Base-by-base conservation (phyloP, 2,797 vertebrate genomes). In the Ciconia nigra region DNA sequence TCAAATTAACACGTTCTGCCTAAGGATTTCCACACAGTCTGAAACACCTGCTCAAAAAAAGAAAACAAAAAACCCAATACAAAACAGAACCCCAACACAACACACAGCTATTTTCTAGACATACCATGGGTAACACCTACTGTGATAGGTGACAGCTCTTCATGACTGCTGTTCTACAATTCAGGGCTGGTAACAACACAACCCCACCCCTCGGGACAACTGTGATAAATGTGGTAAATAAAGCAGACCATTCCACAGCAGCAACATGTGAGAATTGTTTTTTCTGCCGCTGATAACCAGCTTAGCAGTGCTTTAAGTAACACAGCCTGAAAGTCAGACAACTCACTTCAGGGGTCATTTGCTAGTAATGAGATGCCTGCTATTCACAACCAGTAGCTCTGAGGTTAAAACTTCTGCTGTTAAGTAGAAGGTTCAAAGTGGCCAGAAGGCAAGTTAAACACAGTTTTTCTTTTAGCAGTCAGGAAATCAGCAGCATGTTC, bases 121-220 rank as follows among this genome's bases (percentile, higher is more conserved):
- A 20, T 2, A 4, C 11, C 37, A 4, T 1, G 4, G 4, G 4
- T 3, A 92, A 29, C 9, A 8, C 9, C 92, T 58, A 0, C 46
- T 81, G 35, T 10, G 46, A 51, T 2, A 87, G 16, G 4, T 5
- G 20, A 61, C 65, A 63, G 42, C n/a, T 51, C 67, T n/a, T 51
- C 18, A 13, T 2, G 9, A 55, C n/a, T 39, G n/a, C 41, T 66
- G 35, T 19, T 76, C 16, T 54, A 17, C 29, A 18, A 5, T 5
- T 44, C 14, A 31, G 16, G 16, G 33, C 42, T 67, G 44, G 24
- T 10, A 59, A 57, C 17, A 22, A 7, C 1, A 15, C 47, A 25
- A 12, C 20, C 29, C 58, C 59, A 49, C 5, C 22, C 13, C 65
- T 54, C 22, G 17, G 24, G 17, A 59, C 33, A 62, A 7, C n/a